These are phyloP conservation scores for Chelidonichthys spinosus DNA, from an alignment of 2,797 vertebrate genomes.

Conservation along the genomic window DNA sequence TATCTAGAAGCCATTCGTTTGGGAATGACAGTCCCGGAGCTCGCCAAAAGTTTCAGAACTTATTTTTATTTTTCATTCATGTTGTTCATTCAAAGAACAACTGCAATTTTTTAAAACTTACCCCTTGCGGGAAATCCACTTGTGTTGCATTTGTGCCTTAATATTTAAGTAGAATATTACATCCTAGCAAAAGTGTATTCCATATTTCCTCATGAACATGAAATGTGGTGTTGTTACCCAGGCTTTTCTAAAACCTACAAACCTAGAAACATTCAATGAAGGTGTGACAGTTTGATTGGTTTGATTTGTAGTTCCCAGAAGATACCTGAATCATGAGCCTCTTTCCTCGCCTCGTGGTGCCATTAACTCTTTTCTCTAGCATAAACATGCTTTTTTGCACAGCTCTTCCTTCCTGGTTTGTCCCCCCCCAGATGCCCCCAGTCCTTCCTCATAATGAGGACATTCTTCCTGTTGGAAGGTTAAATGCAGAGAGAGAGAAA, in stretches of 20 bases:
- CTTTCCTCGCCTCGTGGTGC: not conserved
- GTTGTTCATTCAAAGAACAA: slow-evolving; percentile 36
- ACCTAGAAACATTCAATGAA: not conserved
- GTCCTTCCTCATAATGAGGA: slow-evolving; percentile 78
- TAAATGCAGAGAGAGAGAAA: slow-evolving; percentile 81
- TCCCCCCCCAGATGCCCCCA: slow-evolving; percentile 32
- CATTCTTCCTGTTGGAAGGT: slow-evolving; percentile 82
- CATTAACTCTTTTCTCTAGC: slow-evolving; percentile 1
- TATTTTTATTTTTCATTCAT: slow-evolving; percentile 30
- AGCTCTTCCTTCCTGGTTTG: slow-evolving; percentile 41
- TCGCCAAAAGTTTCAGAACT: slow-evolving; percentile 39
- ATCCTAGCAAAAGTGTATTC: not conserved
- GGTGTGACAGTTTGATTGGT: not conserved
- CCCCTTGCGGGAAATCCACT: not conserved
- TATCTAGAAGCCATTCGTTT: slow-evolving; percentile 54
- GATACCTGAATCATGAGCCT: slow-evolving; percentile 14
- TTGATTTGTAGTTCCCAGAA: slow-evolving; percentile 17
- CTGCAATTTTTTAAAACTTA: slow-evolving; percentile 18
- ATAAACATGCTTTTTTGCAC: slow-evolving; percentile 34
- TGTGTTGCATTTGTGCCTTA: not conserved
- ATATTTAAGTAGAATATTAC: not conserved
- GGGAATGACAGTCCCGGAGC: slow-evolving; percentile 43
- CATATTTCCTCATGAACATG: not conserved
- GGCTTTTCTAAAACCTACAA: not conserved
- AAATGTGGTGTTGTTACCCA: not conserved